Evolutionary conservation across 2,888 invertebrate species (phyloP), one percentile per base, ranked within the genome.

Genomic region (Tanytarsus gracilentus): DNA sequence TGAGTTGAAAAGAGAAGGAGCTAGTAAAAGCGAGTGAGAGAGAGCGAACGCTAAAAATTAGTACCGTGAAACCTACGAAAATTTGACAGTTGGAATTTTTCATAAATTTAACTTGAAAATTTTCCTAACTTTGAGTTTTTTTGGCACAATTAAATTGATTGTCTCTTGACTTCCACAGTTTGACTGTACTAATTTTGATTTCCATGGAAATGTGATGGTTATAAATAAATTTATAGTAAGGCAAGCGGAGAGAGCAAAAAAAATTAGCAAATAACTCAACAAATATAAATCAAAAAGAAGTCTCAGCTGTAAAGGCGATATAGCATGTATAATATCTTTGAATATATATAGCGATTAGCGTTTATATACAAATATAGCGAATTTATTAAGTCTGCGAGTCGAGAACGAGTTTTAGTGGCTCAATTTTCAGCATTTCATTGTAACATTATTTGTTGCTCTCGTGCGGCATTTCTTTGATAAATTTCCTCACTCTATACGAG

Each of bases 211-310:
- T 51, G 51, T 51, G 51, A 23, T 51, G 18, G 36, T 36, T 36
- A 36, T 36, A 36, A 36, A 36, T 36, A 14, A 33, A n/a, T n/a
- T n/a, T n/a, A n/a, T 9, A 30, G 23, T 52, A 33, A 33, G 52
- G 30, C 16, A 14, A 33, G 23, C 21, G 21, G 23, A 21, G 16
- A 39, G 26, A 53, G 53, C 21, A 44, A 40, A 39, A 40, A n/a
- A 55, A 39, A 56, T 25, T 25, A 58, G 40, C 58, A 44, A 55
- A 33, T 55, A 55, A 58, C 30, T 29, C 48, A 58, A 58, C 14
- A 58, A 39, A 48, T 58, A 58, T 58, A 58, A 58, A 58, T 58
- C 58, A 58, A 55, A 55, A 21, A n/a, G n/a, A 26, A 48, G 58
- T 26, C 48, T 58, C 44, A 44, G 48, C 39, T 39, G 40, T 40